Evolutionary conservation across 2,888 invertebrate genomes (phyloP), one percentile per base, ranked within the genome.

Genomic region (Sacculina carcini): DNA sequence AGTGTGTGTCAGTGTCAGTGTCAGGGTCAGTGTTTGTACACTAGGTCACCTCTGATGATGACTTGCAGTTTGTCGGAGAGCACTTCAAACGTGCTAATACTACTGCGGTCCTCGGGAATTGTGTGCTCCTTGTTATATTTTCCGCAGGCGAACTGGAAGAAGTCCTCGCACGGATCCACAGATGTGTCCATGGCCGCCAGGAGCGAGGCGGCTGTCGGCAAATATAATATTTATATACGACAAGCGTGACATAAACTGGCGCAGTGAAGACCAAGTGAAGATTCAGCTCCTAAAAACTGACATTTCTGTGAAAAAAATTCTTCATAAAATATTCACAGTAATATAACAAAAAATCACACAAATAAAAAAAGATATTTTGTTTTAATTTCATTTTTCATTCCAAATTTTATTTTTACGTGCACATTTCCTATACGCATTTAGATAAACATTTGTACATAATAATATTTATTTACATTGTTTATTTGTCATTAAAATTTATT

Each of bases 101-200:
- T 79, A 60, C 81, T 77, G 55, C 77, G 70, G 64, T 85, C 85
- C 61, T 83, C 83, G 0, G 85, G 85, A 60, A 86, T 85, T 51
- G 80, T 73, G 67, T 85, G 82, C 56, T 77, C 72, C 61, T 77
- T 78, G 64, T 85, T 84, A 84, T 85, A 86, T 19, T 79, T 76
- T 14, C 85, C 85, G 61, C 85, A 85, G 12, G 85, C 84, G 64
- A 76, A 86, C 64, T 79, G 77, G 66, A 82, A 85, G 67, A 85
- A 85, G 63, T 85, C 79, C 34, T 73, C 73, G 64, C 85, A 86
- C 0, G 85, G 85, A 62, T 81, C 76, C 0, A 76, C 75, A 1
- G 71, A 68, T 46, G 71, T 70, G 62, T 85, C 80, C 81, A 85
- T 84, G 12, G 81, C 80, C 24, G 77, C 74, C 58, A 85, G 67